Base-by-base conservation (phyloP, 2,797 vertebrate species). In the Dromococcyx pavoninus region DNA sequence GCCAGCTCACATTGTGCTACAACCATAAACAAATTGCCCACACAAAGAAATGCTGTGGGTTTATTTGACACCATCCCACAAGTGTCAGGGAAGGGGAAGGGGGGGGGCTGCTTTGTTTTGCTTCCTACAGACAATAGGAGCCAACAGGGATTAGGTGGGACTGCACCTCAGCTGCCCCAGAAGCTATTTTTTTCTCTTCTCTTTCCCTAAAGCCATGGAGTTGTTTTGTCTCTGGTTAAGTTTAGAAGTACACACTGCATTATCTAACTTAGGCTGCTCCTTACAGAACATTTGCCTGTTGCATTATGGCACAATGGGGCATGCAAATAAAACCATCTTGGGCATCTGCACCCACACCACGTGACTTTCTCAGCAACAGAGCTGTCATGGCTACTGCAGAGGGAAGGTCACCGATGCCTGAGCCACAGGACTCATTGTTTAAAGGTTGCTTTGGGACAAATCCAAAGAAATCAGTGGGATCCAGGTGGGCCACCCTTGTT, bases 101-200 rank as follows among this genome's bases (percentile, higher is more conserved):
- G 79, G 70, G 37, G 37, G 66, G 37, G 33, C 39, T 82, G 71
- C 54, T 86, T 72, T 61, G 24, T 44, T 95, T 92, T 94, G 66
- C 90, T 94, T 94, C 76, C 60, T 62, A 73, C 25, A 60, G 74
- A 96, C 85, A 94, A 92, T 83, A 56, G 81, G 88, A 95, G n/a
- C 78, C 88, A 89, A 72, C 41, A 84, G 81, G 64, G 67, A 90
- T 37, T 90, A 96, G 74, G 88, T 90, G 71, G 93, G 72, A 79
- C 88, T 88, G 90, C 30, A 88, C 60, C 90, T 93, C 87, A 86
- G 88, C 67, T 94, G 58, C 44, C 51, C 37, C 85, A 85, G 43
- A 74, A 76, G 65, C 28, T 87, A 23, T 66, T 92, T 81, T 69
- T 85, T 86, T 17, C 43, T 50, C 60, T 62, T 64, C 53, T 67